A percentile compares a stretch with the other conserved stretches of the same genome.
phyloP scores from a whole-genome alignment of 2,113 vertebrate genomes.

The Tursiops truncatus region DNA sequence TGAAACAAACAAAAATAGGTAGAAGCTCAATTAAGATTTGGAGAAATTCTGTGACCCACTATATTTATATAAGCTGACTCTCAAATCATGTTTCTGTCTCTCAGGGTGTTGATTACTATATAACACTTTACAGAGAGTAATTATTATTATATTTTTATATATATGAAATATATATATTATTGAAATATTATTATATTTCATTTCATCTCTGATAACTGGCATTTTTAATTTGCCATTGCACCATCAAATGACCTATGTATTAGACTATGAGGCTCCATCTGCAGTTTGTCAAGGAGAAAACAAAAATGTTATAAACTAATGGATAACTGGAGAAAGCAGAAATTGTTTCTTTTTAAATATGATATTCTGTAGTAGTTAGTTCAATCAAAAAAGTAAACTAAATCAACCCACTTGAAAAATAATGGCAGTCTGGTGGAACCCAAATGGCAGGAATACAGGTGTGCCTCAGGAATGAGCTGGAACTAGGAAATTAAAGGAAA shows the following conservation, averaged over 20 bases:
- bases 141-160: neutral
- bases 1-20: neutral
- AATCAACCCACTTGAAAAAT: neutral
- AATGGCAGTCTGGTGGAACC: neutral
- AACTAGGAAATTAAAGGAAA: neutral
- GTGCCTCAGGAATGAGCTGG: neutral
- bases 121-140: slow-evolving; percentile 35
- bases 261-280: neutral
- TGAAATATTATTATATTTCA: neutral
- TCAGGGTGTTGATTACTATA: slow-evolving; percentile 33
- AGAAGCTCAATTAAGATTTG: neutral
- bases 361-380: neutral
- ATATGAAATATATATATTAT: no score
- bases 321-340: neutral
- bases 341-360: neutral
- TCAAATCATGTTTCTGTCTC: slow-evolving; percentile 30
- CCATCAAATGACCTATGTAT: neutral
- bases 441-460: neutral
- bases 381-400: neutral
- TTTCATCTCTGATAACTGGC: slow-evolving; percentile 48
- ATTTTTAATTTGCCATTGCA: slow-evolving; percentile 53
- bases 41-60: neutral
- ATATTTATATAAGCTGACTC: neutral
- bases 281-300: neutral
- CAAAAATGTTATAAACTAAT: slow-evolving; percentile 12